Conservation (phyloP, 2,113 vertebrate genomes). For the Pangasianodon hypophthalmus region DNA sequence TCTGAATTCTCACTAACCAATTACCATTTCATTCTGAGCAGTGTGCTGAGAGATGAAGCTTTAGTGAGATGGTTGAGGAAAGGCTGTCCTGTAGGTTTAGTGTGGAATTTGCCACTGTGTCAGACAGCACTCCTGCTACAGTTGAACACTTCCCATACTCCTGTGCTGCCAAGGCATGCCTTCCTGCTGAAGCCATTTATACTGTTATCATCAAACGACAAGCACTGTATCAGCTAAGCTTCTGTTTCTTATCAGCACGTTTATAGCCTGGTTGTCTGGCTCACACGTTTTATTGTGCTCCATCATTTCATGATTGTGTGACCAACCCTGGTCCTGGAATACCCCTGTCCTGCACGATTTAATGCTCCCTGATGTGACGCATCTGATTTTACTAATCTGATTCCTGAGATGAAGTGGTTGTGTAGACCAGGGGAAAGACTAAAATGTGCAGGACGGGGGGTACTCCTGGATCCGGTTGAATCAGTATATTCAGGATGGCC, state of each 20-base stretch:
- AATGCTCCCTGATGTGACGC: background rate
- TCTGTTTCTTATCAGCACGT: background rate
- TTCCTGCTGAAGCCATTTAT: background rate
- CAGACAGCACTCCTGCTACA: background rate
- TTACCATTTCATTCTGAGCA: background rate
- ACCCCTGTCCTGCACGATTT: background rate
- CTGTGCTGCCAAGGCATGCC: background rate
- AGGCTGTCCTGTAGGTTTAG: background rate
- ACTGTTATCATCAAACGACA: background rate
- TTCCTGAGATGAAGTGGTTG: background rate
- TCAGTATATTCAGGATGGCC: background rate
- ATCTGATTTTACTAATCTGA: background rate
- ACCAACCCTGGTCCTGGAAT: background rate
- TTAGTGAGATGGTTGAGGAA: background rate
- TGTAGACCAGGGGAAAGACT: background rate
- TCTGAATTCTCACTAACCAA: background rate
- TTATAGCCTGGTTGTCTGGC: background rate
- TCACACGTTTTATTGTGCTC: background rate
- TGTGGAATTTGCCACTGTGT: slow-evolving; percentile 47
- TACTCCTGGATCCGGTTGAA: background rate
- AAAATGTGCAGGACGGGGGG: background rate
- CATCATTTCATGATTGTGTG: background rate
- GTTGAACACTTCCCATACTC: background rate
- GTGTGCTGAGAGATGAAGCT: background rate
- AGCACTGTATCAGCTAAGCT: background rate